Conservation (phyloP, 2,113 vertebrate species). For the Tyrannus savana region DNA sequence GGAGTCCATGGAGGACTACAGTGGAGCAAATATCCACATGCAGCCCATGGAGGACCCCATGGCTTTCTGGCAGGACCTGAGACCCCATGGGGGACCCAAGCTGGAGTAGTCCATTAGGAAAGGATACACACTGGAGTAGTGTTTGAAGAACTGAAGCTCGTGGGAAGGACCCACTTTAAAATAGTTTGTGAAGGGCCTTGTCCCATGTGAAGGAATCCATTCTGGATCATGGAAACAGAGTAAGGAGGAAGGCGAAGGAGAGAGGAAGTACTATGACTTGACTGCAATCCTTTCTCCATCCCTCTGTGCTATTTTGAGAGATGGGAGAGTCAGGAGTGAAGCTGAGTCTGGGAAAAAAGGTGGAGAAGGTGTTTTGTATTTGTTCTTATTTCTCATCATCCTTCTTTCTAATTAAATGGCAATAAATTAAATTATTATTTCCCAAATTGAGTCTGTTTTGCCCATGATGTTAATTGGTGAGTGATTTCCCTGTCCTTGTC, state of each 20-base stretch:
- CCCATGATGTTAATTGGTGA: not conserved
- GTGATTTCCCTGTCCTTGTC: not conserved
- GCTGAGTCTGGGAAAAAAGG: not conserved
- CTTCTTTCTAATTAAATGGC: not conserved
- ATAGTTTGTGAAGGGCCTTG: not conserved
- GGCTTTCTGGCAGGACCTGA: not conserved
- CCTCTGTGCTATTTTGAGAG: not conserved
- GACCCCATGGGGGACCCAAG: rapidly evolving
- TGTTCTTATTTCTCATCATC: not conserved
- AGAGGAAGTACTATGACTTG: not conserved
- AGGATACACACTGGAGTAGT: too few species aligned
- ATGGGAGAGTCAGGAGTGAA: not conserved
- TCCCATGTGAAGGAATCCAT: not conserved
- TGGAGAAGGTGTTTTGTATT: not conserved
- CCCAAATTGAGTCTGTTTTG: not conserved
- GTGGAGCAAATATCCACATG: not conserved
- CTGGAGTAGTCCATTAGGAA: not conserved
- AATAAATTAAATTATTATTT: not conserved
- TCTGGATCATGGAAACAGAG: not conserved
- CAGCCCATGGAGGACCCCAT: not conserved
- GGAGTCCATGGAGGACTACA: not conserved
- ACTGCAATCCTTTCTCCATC: not conserved
- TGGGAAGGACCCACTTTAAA: not conserved
- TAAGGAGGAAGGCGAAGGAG: not conserved
- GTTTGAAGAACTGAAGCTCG: not conserved